phyloP scores from a whole-genome alignment of 2,888 invertebrate species.

The Sipunculus nudus region DNA sequence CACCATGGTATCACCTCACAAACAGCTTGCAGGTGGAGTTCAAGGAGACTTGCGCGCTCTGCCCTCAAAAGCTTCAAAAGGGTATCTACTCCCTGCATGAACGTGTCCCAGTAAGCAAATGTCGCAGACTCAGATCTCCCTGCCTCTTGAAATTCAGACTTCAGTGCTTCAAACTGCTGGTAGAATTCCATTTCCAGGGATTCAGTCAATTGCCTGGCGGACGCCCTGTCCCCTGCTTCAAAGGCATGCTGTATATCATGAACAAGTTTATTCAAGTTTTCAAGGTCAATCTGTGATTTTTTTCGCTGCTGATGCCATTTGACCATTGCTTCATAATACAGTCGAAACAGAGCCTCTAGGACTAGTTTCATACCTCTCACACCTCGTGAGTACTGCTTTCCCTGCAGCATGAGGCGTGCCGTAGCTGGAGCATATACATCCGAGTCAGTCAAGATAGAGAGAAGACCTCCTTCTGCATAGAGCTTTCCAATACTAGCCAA shows the following conservation, averaged over 20 bases:
- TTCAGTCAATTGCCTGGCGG: no score
- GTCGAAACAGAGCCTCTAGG: slow-evolving; percentile 3
- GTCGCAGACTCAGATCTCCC: slow-evolving; percentile 9
- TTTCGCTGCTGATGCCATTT: no score
- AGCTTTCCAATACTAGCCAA: slow-evolving; percentile 21
- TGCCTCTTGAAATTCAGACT: background rate
- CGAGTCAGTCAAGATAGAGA: background rate
- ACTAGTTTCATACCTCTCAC: slow-evolving; percentile 7
- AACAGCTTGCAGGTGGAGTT: slow-evolving; percentile 5
- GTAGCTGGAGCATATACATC: slow-evolving; percentile 3
- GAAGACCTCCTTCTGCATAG: slow-evolving; percentile 14
- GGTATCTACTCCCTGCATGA: background rate
- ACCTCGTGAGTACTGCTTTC: slow-evolving; percentile 3
- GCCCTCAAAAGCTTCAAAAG: slow-evolving; percentile 9
- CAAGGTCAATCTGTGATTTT: no score
- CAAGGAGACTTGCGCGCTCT: slow-evolving; percentile 4
- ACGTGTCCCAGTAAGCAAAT: slow-evolving; percentile 4
- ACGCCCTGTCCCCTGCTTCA: no score
- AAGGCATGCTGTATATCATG: no score
- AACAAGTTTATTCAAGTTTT: no score
- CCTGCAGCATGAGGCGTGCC: slow-evolving; percentile 6
- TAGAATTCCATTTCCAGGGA: no score
- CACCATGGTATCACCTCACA: no score
- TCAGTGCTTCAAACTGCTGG: no score
- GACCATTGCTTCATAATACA: no score